Conservation (phyloP, 1,140 invertebrate genomes). For the Drosophila parvula region DNA sequence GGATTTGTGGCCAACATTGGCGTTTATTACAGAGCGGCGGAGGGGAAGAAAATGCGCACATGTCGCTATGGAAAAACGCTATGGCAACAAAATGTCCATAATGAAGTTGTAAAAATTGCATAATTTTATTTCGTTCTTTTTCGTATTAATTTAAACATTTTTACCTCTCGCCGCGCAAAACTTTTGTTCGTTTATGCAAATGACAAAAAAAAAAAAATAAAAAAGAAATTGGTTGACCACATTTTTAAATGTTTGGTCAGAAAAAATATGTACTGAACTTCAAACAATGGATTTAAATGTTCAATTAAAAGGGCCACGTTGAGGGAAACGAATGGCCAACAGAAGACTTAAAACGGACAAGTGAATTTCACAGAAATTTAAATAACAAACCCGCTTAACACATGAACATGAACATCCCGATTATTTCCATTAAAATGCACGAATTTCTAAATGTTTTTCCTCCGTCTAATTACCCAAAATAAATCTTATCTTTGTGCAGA, state of each 20-base stretch:
- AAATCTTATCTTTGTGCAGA: conserved; percentile 25
- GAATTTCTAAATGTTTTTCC: background rate
- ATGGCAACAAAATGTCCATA: conserved; percentile 62
- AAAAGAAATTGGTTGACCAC: conserved; percentile 39
- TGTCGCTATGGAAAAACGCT: conserved; percentile 44
- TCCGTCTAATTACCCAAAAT: conserved; percentile 27
- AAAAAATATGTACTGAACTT: conserved; percentile 53
- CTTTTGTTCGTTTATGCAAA: conserved; percentile 51
- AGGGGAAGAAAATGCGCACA: conserved; percentile 55
- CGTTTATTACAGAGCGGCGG: conserved; percentile 49
- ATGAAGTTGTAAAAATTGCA: conserved; percentile 78
- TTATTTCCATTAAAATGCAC: conserved; percentile 11
- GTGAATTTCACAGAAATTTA: background rate
- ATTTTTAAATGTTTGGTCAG: conserved; percentile 56
- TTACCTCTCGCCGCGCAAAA: conserved; percentile 28
- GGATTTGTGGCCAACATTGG: conserved; percentile 68
- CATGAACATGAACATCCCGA: background rate
- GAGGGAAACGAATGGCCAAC: conserved; percentile 8
- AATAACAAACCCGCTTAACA: background rate
- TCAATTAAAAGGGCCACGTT: conserved; percentile 27
- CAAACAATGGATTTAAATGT: conserved; percentile 48
- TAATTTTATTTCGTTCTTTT: conserved; percentile 72
- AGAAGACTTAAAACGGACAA: background rate
- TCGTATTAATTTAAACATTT: conserved; percentile 54
- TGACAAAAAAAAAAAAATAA: conserved; percentile 10